Conservation (phyloP, 2,113 vertebrate genomes). For the Daboia siamensis region DNA sequence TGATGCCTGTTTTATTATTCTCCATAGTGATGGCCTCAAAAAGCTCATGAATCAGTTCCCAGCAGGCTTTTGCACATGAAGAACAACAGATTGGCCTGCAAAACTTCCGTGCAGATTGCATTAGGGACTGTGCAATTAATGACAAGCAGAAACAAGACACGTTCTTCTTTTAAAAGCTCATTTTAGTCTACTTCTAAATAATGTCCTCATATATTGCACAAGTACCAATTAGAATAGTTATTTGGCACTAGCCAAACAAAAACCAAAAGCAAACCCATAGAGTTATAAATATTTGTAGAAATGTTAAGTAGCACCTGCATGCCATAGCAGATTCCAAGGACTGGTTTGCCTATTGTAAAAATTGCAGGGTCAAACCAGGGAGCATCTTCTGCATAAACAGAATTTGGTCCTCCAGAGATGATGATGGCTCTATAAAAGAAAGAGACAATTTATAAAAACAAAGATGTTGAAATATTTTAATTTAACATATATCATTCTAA, state of each 20-base stretch:
- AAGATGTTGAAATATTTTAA: neutral
- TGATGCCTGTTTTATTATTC: neutral
- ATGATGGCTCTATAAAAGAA: constrained; percentile 85
- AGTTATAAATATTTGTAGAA: neutral
- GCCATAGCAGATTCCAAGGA: constrained; percentile 97
- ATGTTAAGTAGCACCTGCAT: constrained; percentile 84
- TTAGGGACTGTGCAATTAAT: neutral
- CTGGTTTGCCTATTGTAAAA: constrained; percentile 95
- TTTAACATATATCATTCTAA: neutral
- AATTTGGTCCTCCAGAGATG: constrained; percentile 96
- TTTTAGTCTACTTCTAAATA: neutral
- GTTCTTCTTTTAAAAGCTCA: neutral
- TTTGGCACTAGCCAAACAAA: neutral
- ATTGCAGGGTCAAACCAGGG: constrained; percentile 97
- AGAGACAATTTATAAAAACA: neutral
- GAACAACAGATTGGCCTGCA: neutral
- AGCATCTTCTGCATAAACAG: constrained; percentile 97
- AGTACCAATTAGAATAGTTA: neutral
- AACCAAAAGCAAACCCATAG: neutral
- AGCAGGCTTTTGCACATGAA: neutral
- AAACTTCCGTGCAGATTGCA: neutral
- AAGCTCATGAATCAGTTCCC: neutral
- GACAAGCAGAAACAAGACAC: neutral
- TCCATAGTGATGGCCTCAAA: neutral
- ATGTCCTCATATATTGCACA: neutral